Percentiles rank a stretch among this genome's conserved stretches.
phyloP scores from a whole-genome alignment of 92 coral and sea anemone species.

The Epizoanthus fatuus region DNA sequence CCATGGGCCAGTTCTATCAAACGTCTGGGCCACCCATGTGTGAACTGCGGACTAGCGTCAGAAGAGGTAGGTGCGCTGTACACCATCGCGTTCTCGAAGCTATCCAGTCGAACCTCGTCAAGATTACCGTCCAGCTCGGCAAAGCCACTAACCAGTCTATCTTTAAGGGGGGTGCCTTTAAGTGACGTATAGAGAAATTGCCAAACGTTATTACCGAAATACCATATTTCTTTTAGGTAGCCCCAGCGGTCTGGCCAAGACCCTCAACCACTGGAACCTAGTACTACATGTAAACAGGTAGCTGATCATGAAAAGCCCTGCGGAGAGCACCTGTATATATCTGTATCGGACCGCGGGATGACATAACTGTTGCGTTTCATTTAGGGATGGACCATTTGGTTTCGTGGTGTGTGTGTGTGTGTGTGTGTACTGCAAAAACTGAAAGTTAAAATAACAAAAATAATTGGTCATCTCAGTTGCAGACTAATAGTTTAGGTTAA shows the following conservation, averaged over 20 bases:
- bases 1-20: constrained; percentile 10
- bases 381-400: no score
- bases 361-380: no score
- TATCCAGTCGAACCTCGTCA: constrained; percentile 10
- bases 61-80: constrained; percentile 15
- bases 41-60: constrained; percentile 45
- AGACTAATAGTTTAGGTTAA: no score
- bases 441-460: no score
- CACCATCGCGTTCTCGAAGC: constrained; percentile 44
- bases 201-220: constrained; percentile 19
- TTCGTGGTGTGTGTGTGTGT: no score
- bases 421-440: no score
- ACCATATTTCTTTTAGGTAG: constrained; percentile 5
- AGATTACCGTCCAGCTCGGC: constrained; percentile 45
- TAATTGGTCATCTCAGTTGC: no score
- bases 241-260: constrained; percentile 6
- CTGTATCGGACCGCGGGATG: no score
- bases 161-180: constrained; percentile 29
- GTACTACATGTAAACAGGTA: no score
- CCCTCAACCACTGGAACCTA: no score
- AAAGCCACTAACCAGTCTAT: constrained; percentile 26
- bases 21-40: constrained; percentile 50
- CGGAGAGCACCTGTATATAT: no score
- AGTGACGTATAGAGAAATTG: constrained; percentile 8
- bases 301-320: no score